Percentiles rank a stretch among this genome's conserved stretches.
phyloP scores from a whole-genome alignment of 1,140 invertebrate genomes.

The Pogonognathellus flavescens region DNA sequence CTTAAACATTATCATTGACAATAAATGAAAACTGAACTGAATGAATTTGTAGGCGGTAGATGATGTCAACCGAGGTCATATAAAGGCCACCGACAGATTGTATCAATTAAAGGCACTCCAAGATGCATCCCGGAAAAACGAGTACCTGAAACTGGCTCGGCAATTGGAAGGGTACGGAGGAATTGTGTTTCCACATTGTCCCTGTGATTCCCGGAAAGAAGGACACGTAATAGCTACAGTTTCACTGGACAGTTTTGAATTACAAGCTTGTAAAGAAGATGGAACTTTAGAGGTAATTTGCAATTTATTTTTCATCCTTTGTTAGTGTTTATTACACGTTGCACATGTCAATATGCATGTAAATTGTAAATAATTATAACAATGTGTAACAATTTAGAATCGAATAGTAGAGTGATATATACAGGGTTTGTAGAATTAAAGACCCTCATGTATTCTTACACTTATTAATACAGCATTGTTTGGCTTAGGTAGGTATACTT shows the following conservation, averaged over 20 bases:
- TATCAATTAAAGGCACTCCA: slow-evolving; percentile 96
- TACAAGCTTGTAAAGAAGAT: slow-evolving; percentile 90
- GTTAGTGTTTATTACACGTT: too few species aligned
- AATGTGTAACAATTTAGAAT: too few species aligned
- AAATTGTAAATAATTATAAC: too few species aligned
- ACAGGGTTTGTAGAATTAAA: too few species aligned
- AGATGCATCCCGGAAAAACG: slow-evolving; percentile 86
- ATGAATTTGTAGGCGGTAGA: slow-evolving; percentile 80
- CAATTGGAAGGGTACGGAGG: slow-evolving; percentile 91
- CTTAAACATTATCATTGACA: neutral
- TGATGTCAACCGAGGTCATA: slow-evolving; percentile 93
- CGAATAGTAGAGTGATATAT: too few species aligned
- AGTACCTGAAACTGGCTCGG: slow-evolving; percentile 84
- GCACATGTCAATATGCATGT: too few species aligned
- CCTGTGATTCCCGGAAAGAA: slow-evolving; percentile 93
- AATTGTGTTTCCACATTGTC: slow-evolving; percentile 93
- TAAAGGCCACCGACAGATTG: slow-evolving; percentile 87
- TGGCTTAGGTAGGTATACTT: too few species aligned
- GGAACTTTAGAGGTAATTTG: slow-evolving; percentile 81
- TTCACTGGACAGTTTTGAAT: slow-evolving; percentile 81
- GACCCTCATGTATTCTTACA: too few species aligned
- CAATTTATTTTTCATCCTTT: neutral
- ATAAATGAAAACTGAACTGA: neutral
- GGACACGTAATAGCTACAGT: slow-evolving; percentile 89
- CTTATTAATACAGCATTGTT: too few species aligned